These are phyloP conservation scores for Tichodroma muraria DNA, from an alignment of 2,113 vertebrate genomes.

Conservation along the genomic window DNA sequence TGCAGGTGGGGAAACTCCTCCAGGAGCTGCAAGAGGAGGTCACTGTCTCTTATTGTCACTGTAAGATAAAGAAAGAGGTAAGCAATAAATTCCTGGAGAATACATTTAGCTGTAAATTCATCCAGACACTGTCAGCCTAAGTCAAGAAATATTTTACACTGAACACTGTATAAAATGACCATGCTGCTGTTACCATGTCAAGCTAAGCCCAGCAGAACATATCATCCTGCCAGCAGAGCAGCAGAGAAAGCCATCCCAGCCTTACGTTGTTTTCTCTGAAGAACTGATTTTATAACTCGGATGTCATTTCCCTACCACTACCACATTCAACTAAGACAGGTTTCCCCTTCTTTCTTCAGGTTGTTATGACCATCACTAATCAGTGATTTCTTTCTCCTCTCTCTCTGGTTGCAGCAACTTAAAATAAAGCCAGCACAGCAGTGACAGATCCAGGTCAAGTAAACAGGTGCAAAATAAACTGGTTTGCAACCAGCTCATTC, in stretches of 20 bases:
- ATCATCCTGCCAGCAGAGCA: not conserved
- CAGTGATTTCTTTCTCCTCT: not conserved
- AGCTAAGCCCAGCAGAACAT: not conserved
- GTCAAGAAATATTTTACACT: not conserved
- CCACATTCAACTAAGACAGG: not conserved
- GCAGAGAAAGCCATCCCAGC: not conserved
- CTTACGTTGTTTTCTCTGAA: not conserved
- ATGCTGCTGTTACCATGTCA: not conserved
- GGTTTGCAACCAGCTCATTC: not conserved
- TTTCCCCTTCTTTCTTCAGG: not conserved
- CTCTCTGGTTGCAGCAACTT: not conserved
- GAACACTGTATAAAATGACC: not conserved
- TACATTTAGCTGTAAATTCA: not conserved
- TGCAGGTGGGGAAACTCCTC: slow-evolving; percentile 86
- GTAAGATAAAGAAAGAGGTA: slow-evolving; percentile 16
- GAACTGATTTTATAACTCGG: not conserved
- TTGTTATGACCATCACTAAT: not conserved
- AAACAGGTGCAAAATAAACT: not conserved
- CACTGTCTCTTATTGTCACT: slow-evolving; percentile 84
- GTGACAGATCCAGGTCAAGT: not conserved
- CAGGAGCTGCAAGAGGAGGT: slow-evolving; percentile 81
- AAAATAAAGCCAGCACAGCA: not conserved
- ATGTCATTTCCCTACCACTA: not conserved
- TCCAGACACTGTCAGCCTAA: not conserved
- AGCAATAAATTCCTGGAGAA: not conserved